Conservation (phyloP, 2,888 invertebrate species). For the Rhopalosiphum nymphaeae region DNA sequence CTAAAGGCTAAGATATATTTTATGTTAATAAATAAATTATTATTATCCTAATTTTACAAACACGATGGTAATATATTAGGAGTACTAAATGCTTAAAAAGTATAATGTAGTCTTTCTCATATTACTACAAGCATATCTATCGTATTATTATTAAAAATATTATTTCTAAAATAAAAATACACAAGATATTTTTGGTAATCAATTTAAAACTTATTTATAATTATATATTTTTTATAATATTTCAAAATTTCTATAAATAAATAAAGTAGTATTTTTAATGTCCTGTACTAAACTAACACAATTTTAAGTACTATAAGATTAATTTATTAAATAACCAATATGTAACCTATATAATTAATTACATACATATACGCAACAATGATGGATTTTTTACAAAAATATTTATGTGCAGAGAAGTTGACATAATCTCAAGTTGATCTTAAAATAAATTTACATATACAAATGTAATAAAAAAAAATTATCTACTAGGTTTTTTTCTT, state of each 20-base stretch:
- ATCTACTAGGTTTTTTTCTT: background rate
- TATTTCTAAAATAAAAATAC: background rate
- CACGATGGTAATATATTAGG: background rate
- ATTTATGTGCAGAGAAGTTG: background rate
- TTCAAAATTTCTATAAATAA: background rate
- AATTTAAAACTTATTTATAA: background rate
- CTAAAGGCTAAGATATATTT: background rate
- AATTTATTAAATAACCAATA: background rate
- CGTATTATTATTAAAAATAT: background rate
- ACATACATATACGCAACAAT: background rate
- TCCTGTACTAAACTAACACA: background rate
- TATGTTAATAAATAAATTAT: background rate
- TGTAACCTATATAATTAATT: background rate
- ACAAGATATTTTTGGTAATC: background rate
- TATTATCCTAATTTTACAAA: background rate
- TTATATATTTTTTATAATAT: background rate
- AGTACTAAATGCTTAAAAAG: background rate
- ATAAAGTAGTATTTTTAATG: background rate
- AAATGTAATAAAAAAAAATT: background rate
- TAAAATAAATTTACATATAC: background rate
- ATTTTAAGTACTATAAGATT: background rate
- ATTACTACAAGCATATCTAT: accelerated
- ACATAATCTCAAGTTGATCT: background rate
- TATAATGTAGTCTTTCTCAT: background rate
- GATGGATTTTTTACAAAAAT: background rate